These are phyloP conservation scores for Holothuria glaberrima DNA, from an alignment of 35 echinoderm and acorn worm species.

Conservation along the genomic window DNA sequence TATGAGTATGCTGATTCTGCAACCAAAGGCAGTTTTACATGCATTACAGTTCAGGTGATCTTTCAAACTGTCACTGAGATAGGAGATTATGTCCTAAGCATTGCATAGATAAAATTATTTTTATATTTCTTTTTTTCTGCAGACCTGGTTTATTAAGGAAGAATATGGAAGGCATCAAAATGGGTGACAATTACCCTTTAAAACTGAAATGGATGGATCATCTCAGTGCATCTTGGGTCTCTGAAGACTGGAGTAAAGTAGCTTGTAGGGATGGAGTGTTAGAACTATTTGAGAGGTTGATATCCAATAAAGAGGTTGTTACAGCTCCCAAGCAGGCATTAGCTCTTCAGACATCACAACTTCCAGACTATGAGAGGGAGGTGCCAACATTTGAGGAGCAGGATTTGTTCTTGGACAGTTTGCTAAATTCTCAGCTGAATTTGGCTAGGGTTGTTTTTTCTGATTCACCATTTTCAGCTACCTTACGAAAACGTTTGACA, in stretches of 20 bases:
- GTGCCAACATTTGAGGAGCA: slow-evolving; percentile 85
- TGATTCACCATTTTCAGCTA: slow-evolving; percentile 84
- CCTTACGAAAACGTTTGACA: slow-evolving; percentile 81
- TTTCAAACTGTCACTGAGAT: too few relatives aligned
- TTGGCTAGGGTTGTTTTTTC: slow-evolving; percentile 88
- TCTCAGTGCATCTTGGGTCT: slow-evolving; percentile 93
- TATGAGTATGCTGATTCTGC: too few relatives aligned
- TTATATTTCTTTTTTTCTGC: neutral
- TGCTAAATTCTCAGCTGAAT: slow-evolving; percentile 79
- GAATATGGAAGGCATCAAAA: slow-evolving; percentile 18
- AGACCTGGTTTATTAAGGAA: neutral
- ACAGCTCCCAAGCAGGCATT: slow-evolving; percentile 80
- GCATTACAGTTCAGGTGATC: too few relatives aligned
- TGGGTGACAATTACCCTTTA: slow-evolving; percentile 84
- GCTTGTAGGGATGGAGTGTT: slow-evolving; percentile 88
- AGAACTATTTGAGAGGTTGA: slow-evolving; percentile 81
- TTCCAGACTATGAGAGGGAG: slow-evolving; percentile 97
- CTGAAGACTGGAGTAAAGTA: slow-evolving; percentile 88
- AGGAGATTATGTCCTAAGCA: too few relatives aligned
- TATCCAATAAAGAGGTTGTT: slow-evolving; percentile 96
- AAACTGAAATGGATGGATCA: slow-evolving; percentile 99
- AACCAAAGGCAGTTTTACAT: too few relatives aligned
- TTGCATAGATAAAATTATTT: neutral
- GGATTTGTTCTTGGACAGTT: slow-evolving; percentile 84
- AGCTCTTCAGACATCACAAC: slow-evolving; percentile 88